Base-by-base conservation (phyloP, 2,113 vertebrate genomes). In the Nothoprocta perdicaria region DNA sequence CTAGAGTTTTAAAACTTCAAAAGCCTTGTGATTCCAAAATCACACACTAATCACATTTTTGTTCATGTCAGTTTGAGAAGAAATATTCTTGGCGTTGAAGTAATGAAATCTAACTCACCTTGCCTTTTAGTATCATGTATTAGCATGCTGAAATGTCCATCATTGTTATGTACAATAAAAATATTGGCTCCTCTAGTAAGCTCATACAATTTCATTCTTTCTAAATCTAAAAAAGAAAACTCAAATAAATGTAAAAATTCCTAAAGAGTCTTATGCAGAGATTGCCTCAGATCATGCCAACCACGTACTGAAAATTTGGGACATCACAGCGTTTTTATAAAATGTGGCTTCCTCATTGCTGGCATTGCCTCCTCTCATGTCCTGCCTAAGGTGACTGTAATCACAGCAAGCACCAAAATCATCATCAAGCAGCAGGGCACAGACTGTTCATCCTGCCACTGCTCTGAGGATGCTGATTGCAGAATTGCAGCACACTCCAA, bases 401-500 rank as follows among this genome's bases (percentile, higher is more conserved):
- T 61, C 75, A 74, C 67, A 67, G 22, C 41, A 80, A 73, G 68
- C 6, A 82, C n/a, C 50, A 46, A 7, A 35, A 35, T 79, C 41
- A 52, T 21, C 35, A 24, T 14, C 19, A 35, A 83, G 68, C 29
- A 86, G 33, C 77, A 38, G 5, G 88, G 23, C 35, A 58, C 55
- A 31, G 74, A 38, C 27, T 52, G 35, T 31, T 55, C 76, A 63
- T 86, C 43, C 41, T 63, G 31, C 24, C 53, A 41, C 31, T 1
- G 4, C 21, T 15, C 58, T 18, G 58, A 7, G 3, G 0, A 3
- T 10, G 23, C n/a, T 22, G 57, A 31, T 43, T 90, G 77, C 53
- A 63, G 71, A 11, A 10, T 33, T 63, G 40, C 45, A 53, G 12
- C 33, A 18, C 0, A 0, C 13, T 45, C 40, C 14, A 45, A 43